Evolutionary conservation across 2,113 vertebrate species (phyloP).

Genomic region (Tragelaphus buxtoni): DNA sequence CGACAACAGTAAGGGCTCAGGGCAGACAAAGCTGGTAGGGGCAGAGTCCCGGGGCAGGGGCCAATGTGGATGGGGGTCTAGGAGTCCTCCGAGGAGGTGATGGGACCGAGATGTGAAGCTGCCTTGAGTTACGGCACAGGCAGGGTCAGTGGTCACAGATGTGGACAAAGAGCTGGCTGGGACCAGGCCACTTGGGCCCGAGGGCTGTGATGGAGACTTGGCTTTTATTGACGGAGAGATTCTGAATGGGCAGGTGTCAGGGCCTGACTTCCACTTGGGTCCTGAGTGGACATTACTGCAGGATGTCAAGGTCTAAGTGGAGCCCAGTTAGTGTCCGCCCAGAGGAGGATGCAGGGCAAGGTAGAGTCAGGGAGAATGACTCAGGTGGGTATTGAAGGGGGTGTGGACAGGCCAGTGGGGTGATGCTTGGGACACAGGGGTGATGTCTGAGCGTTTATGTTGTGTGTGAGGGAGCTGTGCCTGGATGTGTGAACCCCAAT

Average conservation of each 20-base stretch:
- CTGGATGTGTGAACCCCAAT: too few species aligned
- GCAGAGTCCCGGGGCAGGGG: too few species aligned
- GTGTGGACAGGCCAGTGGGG: background rate
- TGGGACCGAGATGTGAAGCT: background rate
- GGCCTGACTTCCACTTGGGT: background rate
- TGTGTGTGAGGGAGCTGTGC: background rate
- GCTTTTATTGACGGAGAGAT: background rate
- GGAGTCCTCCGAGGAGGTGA: background rate
- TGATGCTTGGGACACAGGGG: too few species aligned
- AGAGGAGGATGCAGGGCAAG: background rate
- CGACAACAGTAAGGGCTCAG: background rate
- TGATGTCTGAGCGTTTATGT: too few species aligned
- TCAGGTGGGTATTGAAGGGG: background rate
- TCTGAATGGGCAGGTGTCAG: background rate
- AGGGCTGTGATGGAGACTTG: background rate
- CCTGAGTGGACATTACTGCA: background rate
- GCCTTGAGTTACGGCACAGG: fast-evolving
- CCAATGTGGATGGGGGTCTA: background rate
- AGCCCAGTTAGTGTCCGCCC: background rate
- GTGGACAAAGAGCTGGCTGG: background rate
- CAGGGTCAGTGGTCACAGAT: background rate
- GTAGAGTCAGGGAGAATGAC: background rate
- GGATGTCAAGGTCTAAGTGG: too few species aligned
- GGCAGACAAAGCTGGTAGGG: background rate
- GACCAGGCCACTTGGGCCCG: background rate